Conservation (phyloP, 2,797 vertebrate species). For the Mergus octosetaceus region DNA sequence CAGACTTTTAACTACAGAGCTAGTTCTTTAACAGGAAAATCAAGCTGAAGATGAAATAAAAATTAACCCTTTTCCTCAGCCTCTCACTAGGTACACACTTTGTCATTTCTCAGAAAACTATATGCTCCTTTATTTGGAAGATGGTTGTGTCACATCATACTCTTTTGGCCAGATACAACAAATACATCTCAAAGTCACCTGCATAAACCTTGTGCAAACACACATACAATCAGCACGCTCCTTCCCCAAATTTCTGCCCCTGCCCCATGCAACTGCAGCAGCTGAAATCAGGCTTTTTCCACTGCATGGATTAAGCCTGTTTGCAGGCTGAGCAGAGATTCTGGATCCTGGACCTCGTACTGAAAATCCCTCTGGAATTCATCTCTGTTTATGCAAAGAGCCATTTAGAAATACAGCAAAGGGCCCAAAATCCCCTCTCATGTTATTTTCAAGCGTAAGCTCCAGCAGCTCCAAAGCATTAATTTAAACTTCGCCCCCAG, state of each 20-base stretch:
- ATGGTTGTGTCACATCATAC: background rate
- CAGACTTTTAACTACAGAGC: background rate
- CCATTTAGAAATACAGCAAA: slow-evolving; percentile 3
- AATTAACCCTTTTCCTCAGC: background rate
- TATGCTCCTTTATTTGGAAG: background rate
- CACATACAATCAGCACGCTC: background rate
- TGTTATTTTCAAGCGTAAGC: background rate
- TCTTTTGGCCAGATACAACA: background rate
- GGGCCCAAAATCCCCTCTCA: background rate
- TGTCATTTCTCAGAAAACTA: background rate
- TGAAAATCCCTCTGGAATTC: slow-evolving; percentile 53
- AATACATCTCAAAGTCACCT: slow-evolving; percentile 2
- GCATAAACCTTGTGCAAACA: background rate
- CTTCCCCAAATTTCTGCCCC: background rate
- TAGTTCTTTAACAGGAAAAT: background rate
- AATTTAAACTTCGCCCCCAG: slow-evolving; percentile 5
- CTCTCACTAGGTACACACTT: background rate
- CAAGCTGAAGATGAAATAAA: background rate
- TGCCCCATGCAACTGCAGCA: background rate
- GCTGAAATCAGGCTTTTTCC: background rate
- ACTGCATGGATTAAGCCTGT: background rate
- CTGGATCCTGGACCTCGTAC: background rate
- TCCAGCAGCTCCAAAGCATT: slow-evolving; percentile 1
- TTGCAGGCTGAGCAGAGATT: background rate
- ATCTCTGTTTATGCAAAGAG: slow-evolving; percentile 23